Evolutionary conservation across 2,888 invertebrate species (phyloP).

Genomic region (Micropterix aruncella): DNA sequence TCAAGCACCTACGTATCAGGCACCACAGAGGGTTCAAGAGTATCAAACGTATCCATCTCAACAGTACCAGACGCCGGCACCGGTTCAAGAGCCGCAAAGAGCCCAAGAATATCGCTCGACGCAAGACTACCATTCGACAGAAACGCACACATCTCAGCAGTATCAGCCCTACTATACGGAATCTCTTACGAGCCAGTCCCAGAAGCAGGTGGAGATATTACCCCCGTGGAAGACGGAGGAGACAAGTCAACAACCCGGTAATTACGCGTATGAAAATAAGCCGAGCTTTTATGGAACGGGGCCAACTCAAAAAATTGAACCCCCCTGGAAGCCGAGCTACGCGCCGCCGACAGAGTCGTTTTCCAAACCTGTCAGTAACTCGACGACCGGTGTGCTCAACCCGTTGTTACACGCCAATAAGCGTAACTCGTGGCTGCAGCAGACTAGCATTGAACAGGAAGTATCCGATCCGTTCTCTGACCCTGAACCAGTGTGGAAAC

Average conservation of each 20-base stretch:
- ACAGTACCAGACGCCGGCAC: conserved; percentile 16
- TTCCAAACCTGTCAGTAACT: not conserved
- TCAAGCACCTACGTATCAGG: too few species aligned
- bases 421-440: not conserved
- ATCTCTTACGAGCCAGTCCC: not conserved
- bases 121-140: not conserved
- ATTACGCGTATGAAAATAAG: not conserved
- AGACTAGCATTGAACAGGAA: not conserved
- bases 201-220: conserved; percentile 5
- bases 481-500: conserved; percentile 17
- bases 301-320: not conserved
- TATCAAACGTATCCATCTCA: conserved; percentile 33
- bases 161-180: not conserved
- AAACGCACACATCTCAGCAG: not conserved
- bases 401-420: not conserved
- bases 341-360: not conserved
- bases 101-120: not conserved
- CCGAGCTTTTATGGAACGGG: not conserved
- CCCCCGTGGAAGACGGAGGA: conserved; percentile 8
- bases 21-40: conserved; percentile 14
- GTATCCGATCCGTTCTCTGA: conserved; percentile 3
- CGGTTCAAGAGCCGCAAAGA: too few species aligned
- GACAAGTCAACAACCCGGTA: not conserved
- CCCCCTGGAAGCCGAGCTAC: not conserved
- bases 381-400: not conserved